phyloP scores from a whole-genome alignment of 2,797 vertebrate genomes.

The Propithecus deckenii region DNA sequence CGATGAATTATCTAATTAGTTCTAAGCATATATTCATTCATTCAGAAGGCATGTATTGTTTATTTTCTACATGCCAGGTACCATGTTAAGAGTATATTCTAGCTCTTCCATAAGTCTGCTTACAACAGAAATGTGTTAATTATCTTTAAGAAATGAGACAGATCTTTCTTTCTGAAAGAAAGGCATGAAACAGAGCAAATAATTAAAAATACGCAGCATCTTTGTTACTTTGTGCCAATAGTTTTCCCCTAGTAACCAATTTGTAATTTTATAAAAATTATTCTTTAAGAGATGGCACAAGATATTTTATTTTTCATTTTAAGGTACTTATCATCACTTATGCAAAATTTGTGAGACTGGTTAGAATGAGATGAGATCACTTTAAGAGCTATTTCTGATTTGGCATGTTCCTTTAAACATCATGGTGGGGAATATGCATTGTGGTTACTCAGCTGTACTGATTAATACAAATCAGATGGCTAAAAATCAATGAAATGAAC shows the following conservation, averaged over 20 bases:
- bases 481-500: not conserved
- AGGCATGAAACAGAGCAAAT: constrained; percentile 6
- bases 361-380: constrained; percentile 45
- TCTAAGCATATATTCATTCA: constrained; percentile 19
- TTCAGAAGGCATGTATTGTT: constrained; percentile 18
- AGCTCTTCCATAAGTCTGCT: not conserved
- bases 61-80: not conserved
- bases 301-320: constrained; percentile 29
- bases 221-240: constrained; percentile 39
- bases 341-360: not conserved
- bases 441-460: not conserved
- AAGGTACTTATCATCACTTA: constrained; percentile 23
- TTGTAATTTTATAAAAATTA: constrained; percentile 35
- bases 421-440: not conserved
- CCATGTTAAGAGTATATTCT: not conserved
- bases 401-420: constrained; percentile 43
- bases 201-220: constrained; percentile 22
- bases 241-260: constrained; percentile 3
- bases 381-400: constrained; percentile 43
- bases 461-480: constrained; percentile 39
- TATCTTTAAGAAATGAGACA: constrained; percentile 32
- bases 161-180: not conserved
- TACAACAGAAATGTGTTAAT: constrained; percentile 16
- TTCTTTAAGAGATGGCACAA: constrained; percentile 4
- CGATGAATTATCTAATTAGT: constrained; percentile 1